These are phyloP conservation scores for Eupithecia centaureata DNA, from an alignment of 2,888 invertebrate species.

Conservation along the genomic window DNA sequence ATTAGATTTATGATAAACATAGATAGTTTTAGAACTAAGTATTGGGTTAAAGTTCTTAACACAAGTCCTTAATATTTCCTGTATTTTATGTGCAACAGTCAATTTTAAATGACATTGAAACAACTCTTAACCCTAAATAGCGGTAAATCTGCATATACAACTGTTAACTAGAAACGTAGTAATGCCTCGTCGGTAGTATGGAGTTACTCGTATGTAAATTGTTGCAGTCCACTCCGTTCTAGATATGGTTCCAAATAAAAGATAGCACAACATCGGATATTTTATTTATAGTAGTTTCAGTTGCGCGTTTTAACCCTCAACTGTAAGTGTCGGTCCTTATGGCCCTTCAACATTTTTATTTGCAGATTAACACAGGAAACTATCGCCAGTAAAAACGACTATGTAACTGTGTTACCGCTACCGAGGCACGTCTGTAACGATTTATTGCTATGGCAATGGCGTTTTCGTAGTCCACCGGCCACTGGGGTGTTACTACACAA, in stretches of 20 bases:
- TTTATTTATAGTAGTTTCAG: constrained; percentile 31
- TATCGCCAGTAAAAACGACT: constrained; percentile 66
- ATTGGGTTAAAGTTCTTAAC: too few relatives aligned
- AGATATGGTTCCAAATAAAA: constrained; percentile 17
- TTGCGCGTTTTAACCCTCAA: constrained; percentile 41
- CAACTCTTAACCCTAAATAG: neutral
- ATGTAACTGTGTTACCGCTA: constrained; percentile 51
- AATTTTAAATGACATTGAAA: neutral
- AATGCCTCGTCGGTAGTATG: neutral
- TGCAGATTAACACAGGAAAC: constrained; percentile 63
- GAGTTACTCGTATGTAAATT: neutral
- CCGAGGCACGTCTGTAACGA: constrained; percentile 64
- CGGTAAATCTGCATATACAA: neutral
- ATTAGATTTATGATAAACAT: too few relatives aligned
- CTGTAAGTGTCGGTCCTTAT: constrained; percentile 38
- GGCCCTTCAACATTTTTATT: constrained; percentile 49
- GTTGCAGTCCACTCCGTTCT: neutral
- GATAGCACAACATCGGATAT: constrained; percentile 25
- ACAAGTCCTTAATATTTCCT: neutral
- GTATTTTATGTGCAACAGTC: neutral
- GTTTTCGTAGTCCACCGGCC: constrained; percentile 65
- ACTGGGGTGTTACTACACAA: constrained; percentile 68
- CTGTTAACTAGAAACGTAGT: neutral
- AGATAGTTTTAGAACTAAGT: too few relatives aligned
- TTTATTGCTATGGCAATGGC: constrained; percentile 72